Percentiles rank a stretch among this genome's conserved stretches.
Conservation (phyloP, 1,140 invertebrate species). For the Subanguina moxae region DNA sequence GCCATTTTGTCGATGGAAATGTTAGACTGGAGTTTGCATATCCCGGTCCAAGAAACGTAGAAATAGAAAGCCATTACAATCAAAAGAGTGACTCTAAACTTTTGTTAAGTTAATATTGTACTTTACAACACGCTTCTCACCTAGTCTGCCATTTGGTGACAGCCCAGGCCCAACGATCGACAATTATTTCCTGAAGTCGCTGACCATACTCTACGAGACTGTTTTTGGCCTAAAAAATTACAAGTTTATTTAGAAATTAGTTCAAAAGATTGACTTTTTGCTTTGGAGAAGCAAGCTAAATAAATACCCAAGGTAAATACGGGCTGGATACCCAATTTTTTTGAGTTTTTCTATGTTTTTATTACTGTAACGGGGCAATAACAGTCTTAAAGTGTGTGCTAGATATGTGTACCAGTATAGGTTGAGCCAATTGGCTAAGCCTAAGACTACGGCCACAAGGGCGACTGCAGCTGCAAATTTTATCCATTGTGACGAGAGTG, state of each 20-base stretch:
- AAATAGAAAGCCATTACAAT: constrained; percentile 50
- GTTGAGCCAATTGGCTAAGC: no score
- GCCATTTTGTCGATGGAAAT: constrained; percentile 57
- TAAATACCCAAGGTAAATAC: no score
- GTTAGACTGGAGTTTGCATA: constrained; percentile 47
- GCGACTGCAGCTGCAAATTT: no score
- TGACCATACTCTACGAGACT: constrained; percentile 23
- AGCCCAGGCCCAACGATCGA: constrained; percentile 40
- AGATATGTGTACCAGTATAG: no score
- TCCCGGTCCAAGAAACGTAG: constrained; percentile 52
- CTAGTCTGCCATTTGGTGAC: constrained; percentile 45
- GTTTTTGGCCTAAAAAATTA: constrained; percentile 29
- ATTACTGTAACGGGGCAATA: no score
- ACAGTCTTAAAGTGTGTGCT: no score
- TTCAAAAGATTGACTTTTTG: no score
- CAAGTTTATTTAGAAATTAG: constrained; percentile 7
- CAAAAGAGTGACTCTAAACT: constrained; percentile 28
- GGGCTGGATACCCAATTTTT: no score
- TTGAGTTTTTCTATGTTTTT: no score
- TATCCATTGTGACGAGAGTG: no score
- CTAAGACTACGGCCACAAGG: no score
- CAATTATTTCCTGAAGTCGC: constrained; percentile 34
- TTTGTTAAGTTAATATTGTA: neutral
- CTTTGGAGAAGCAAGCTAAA: no score
- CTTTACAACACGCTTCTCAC: constrained; percentile 5